Evolutionary conservation across 2,113 vertebrate genomes (phyloP), one percentile per base, ranked within the genome.

Genomic region (Trogon surrucura): DNA sequence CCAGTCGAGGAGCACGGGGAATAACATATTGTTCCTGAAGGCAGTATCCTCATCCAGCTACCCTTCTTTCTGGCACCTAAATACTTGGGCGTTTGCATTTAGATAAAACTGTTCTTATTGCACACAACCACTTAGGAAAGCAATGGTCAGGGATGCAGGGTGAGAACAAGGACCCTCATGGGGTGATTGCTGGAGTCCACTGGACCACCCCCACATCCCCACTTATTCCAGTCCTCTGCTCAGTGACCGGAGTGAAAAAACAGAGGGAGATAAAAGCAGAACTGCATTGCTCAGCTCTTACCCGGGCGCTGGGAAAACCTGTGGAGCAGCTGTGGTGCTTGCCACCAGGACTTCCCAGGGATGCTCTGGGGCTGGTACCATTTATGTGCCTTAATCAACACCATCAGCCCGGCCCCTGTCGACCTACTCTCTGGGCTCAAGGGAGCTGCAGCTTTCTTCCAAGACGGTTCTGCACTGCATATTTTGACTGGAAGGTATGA

Each of bases 401-500:
- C 3, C 25, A 36, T 22, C 69, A 84, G 64, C 72, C 50, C 1
- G 0, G 67, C 48, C 57, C 67, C 38, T 12, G 1, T 25, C 0
- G 1, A 57, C 60, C 64, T 12, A 14, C 3, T 1, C 8, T 9
- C 62, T 12, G 38, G 66, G 44, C 91, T 80, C 3, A 0, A 48
- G 64, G 85, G 88, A 95, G 34, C 82, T 82, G 79, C 91, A 80
- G 74, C 20, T 94, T 73, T 80, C 64, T 53, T 66, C 67, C 81
- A 74, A 54, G 51, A 36, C 0, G 0, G 32, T 44, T 83, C 44
- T 71, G 85, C 64, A 48, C 60, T 51, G 51, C 2, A 0, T 65
- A 8, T 70, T 89, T 85, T 80, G 75, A 70, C 81, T 80, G 71
- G 85, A 62, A 96, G 74, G 70, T 89, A 44, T 88, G 91, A 95